phyloP scores from a whole-genome alignment of 2,113 vertebrate species.

The Sebastes fasciatus region DNA sequence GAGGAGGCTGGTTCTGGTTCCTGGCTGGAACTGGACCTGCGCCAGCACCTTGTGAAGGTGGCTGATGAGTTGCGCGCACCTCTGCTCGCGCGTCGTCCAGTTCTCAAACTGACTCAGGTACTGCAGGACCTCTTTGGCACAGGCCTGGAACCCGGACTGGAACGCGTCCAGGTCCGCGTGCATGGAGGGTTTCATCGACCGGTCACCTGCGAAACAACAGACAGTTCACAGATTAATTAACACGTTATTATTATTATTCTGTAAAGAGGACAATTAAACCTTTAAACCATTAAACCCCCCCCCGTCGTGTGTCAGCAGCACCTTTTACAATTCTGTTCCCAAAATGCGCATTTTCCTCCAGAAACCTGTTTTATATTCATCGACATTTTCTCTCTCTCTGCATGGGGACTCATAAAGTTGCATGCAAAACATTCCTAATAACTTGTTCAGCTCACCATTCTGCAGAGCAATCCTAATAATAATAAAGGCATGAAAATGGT shows the following conservation, averaged over 20 bases:
- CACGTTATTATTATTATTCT: background rate
- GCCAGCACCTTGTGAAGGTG: slow-evolving; percentile 92
- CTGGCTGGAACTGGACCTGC: slow-evolving; percentile 88
- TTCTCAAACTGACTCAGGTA: slow-evolving; percentile 93
- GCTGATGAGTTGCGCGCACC: slow-evolving; percentile 91
- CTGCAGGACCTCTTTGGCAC: slow-evolving; percentile 96
- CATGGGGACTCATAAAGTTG: background rate
- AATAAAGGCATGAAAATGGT: too few relatives aligned
- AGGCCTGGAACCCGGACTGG: slow-evolving; percentile 95
- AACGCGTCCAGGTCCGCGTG: slow-evolving; percentile 93
- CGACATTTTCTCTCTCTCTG: background rate
- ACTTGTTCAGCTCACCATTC: slow-evolving; percentile 87
- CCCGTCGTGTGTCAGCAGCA: background rate
- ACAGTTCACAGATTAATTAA: slow-evolving; percentile 9
- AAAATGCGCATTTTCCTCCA: slow-evolving; percentile 11
- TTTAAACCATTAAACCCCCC: too few relatives aligned
- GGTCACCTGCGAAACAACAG: slow-evolving; percentile 86
- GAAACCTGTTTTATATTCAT: background rate
- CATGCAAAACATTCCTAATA: background rate
- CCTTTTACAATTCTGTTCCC: background rate
- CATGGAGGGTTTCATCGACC: slow-evolving; percentile 88
- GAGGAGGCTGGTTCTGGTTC: slow-evolving; percentile 75
- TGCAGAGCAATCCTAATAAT: slow-evolving; percentile 90
- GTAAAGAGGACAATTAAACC: background rate
- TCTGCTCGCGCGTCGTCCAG: slow-evolving; percentile 92